Percentiles rank a stretch among this genome's conserved stretches.
Evolutionary conservation across 1,140 invertebrate species (phyloP).

Genomic region (Anthonomus grandis): DNA sequence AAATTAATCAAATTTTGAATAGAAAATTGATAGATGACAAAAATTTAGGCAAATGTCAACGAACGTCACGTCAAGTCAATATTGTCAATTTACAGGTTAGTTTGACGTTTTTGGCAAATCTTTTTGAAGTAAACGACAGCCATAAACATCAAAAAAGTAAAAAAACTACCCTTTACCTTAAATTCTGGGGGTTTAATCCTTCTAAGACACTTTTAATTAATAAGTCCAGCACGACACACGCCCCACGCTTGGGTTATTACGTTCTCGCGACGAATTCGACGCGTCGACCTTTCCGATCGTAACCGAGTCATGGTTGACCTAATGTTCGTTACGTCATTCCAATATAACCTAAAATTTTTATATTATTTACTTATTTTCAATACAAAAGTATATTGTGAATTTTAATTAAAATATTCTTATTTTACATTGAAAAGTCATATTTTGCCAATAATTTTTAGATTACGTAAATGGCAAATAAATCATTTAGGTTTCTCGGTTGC

Average conservation of each 20-base stretch:
- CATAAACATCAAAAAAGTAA: slow-evolving; percentile 7
- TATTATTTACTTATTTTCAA: no score
- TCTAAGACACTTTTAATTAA: slow-evolving; percentile 9
- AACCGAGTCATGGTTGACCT: no score
- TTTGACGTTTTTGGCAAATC: slow-evolving; percentile 23
- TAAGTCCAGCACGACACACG: slow-evolving; percentile 11
- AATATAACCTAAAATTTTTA: no score
- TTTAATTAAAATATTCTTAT: no score
- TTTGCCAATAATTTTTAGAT: no score
- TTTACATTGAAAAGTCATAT: no score
- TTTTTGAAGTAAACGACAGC: neutral
- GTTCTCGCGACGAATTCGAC: slow-evolving; percentile 10
- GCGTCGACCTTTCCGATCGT: neutral
- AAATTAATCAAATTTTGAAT: slow-evolving; percentile 13
- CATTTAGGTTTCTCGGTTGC: no score
- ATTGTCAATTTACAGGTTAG: slow-evolving; percentile 30
- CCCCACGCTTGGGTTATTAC: slow-evolving; percentile 12
- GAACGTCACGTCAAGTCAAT: slow-evolving; percentile 31
- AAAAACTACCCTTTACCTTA: slow-evolving; percentile 12
- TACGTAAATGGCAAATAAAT: no score
- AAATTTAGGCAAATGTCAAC: slow-evolving; percentile 28
- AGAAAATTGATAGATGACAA: slow-evolving; percentile 26
- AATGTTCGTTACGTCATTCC: no score
- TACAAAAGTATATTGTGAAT: no score
- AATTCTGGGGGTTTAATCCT: neutral